Base-by-base conservation (phyloP, 2,888 invertebrate species). In the Hipparchia sbordonii region DNA sequence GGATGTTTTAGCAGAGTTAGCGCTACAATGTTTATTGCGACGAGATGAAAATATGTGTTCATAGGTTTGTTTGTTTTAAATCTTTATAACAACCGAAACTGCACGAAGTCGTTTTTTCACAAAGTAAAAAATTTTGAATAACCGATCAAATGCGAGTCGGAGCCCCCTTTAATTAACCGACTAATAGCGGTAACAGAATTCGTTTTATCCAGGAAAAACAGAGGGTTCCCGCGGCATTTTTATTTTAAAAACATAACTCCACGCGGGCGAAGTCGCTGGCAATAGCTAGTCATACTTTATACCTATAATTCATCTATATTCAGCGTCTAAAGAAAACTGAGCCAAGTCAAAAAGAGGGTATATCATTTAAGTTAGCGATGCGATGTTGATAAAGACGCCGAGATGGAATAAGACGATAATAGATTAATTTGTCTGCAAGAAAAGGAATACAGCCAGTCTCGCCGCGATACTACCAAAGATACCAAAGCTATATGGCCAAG, bases 1-100 rank as follows among this genome's bases (percentile, higher is more conserved):
- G 56, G 57, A 13, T 67, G 67, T 62, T 61, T 62, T 61, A 67
- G 23, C 61, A 13, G 39, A 61, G 62, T 62, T 70, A 23, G 13
- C 9, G 48, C 52, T 52, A 39, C n/a, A 12, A 59, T 59, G 59
- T 65, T 45, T 65, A 54, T 52, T 52, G 48, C 2, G 54, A 54
- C 56, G 13, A 56, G 45, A 46, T 56, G 56, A n/a, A 57, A 67
- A 56, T 56, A 67, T 56, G n/a, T 7, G 13, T 51, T 66, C 39
- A 56, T 39, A 45, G 56, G 9, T 39, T 56, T 52, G 10, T 9
- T 10, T 52, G 48, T 46, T 46, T 46, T 6, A 46, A 6, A 23
- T 46, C 5, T 46, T 46, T 46, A 46, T 46, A 6, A 6, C 46
- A 46, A 23, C 0, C 23, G 23, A 23, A 23, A 23, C 23, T 23